Conservation (phyloP, 2,113 vertebrate species). For the Hiodon tergisus region DNA sequence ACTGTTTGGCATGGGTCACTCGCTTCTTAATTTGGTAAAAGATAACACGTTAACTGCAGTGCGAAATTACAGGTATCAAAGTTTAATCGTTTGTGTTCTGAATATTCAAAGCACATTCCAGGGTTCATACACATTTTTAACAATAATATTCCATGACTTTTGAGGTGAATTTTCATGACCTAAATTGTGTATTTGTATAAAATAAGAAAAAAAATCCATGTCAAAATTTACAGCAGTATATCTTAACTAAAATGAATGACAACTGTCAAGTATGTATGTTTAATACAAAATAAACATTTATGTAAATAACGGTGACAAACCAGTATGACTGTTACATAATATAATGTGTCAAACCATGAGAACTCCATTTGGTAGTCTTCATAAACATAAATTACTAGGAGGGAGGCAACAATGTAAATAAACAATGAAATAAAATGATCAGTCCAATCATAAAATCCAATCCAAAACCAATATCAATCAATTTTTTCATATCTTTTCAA, state of each 20-base stretch:
- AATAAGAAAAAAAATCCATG: slow-evolving; percentile 8
- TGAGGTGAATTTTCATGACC: background rate
- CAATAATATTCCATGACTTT: no score
- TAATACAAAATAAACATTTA: slow-evolving; percentile 7
- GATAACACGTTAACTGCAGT: no score
- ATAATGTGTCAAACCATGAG: background rate
- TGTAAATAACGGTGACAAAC: background rate
- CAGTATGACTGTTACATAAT: background rate
- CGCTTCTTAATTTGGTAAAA: no score
- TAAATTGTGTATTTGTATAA: no score
- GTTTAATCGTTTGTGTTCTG: no score
- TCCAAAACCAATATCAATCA: slow-evolving; percentile 11
- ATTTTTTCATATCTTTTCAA: slow-evolving; percentile 32
- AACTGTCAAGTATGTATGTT: background rate
- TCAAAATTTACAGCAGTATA: background rate
- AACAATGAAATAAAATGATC: background rate
- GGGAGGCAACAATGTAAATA: slow-evolving; percentile 8
- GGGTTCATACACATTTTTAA: no score
- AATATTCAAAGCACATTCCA: no score
- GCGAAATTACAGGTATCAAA: no score
- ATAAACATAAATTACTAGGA: slow-evolving; percentile 1
- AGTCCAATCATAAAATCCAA: background rate
- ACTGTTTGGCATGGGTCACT: no score
- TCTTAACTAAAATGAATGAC: slow-evolving; percentile 2
- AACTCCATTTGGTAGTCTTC: background rate